Evolutionary conservation across 2,888 invertebrate genomes (phyloP).

Genomic region (Drosophila suboccidentalis): DNA sequence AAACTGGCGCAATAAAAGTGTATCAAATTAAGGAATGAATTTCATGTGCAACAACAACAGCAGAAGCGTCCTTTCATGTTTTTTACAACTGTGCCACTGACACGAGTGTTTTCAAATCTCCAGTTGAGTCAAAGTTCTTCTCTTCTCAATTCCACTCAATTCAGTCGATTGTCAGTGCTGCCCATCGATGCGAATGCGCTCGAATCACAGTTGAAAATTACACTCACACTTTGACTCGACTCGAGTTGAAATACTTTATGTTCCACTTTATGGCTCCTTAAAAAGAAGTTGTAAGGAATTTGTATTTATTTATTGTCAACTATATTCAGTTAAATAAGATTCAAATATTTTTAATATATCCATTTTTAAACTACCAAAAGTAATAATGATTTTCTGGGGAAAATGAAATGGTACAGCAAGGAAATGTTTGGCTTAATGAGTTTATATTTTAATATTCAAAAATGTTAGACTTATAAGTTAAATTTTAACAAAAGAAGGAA

Average conservation of each 20-base stretch:
- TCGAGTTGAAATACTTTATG: conserved; percentile 43
- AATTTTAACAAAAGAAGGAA: no score
- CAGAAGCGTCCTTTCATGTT: conserved; percentile 26
- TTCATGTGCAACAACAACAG: conserved; percentile 53
- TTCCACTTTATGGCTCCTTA: conserved; percentile 46
- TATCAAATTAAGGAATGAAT: conserved; percentile 77
- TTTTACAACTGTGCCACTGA: conserved; percentile 34
- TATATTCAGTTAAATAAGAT: background rate
- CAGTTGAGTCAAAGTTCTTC: conserved; percentile 2
- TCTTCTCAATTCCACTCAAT: conserved; percentile 33
- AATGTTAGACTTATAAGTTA: no score
- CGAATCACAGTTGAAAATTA: background rate
- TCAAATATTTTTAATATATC: no score
- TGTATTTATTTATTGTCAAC: background rate
- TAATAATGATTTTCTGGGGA: no score
- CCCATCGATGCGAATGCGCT: conserved; percentile 2
- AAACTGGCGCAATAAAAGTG: conserved; percentile 78
- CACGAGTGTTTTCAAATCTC: conserved; percentile 10
- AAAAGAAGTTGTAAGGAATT: background rate
- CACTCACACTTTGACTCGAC: conserved; percentile 6
- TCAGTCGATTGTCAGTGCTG: conserved; percentile 14
- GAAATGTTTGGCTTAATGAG: no score
- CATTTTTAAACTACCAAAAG: no score
- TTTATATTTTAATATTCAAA: no score
- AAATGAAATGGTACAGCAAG: no score